phyloP scores from a whole-genome alignment of 1,140 invertebrate species.

The Drosophila bipectinata region DNA sequence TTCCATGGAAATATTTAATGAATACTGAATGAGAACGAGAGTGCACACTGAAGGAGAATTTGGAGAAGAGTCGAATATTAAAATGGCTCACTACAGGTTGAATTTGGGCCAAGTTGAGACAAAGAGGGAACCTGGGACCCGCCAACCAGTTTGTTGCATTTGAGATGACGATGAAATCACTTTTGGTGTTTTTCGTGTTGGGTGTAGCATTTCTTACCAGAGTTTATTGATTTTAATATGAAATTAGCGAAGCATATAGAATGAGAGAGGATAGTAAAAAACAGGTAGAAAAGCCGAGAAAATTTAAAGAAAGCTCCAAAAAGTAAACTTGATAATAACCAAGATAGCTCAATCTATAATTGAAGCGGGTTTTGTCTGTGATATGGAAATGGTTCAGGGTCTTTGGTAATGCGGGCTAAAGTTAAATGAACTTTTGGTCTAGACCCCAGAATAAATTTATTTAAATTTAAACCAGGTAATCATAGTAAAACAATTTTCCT shows the following conservation, averaged over 20 bases:
- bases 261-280: constrained; percentile 12
- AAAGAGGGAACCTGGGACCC: background rate
- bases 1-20: constrained; percentile 68
- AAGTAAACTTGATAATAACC: constrained; percentile 10
- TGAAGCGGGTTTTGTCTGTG: constrained; percentile 7
- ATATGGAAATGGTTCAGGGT: constrained; percentile 23
- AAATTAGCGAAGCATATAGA: constrained; percentile 49
- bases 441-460: background rate
- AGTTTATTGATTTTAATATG: constrained; percentile 63
- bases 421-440: constrained; percentile 20
- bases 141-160: constrained; percentile 54
- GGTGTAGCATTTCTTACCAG: constrained; percentile 26
- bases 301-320: background rate
- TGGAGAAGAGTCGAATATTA: constrained; percentile 41
- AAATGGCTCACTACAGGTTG: constrained; percentile 39
- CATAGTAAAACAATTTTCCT: background rate
- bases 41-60: constrained; percentile 36
- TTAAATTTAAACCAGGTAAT: background rate
- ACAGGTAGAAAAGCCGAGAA: background rate
- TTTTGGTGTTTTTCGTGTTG: constrained; percentile 17
- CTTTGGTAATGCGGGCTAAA: constrained; percentile 11
- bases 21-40: constrained; percentile 58
- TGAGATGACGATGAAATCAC: constrained; percentile 26
- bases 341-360: constrained; percentile 39
- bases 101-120: constrained; percentile 14